Evolutionary conservation across 2,113 vertebrate species (phyloP).

Genomic region (Chaenocephalus aceratus): DNA sequence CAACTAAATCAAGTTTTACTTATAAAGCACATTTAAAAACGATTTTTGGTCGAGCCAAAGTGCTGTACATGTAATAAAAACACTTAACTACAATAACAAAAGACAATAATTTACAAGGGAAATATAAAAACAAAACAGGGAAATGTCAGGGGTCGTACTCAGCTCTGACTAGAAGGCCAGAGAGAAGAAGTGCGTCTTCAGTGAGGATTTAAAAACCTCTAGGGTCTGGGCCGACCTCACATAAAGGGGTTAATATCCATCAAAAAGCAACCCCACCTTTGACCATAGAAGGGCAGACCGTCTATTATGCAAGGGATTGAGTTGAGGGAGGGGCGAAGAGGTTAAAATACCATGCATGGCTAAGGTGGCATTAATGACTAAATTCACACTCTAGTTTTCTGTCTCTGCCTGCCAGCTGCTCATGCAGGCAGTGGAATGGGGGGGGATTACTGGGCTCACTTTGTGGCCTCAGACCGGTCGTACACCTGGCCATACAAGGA

Average conservation of each 20-base stretch:
- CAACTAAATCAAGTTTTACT: too few relatives aligned
- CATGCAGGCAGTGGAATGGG: conserved; percentile 65
- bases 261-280: conserved; percentile 30
- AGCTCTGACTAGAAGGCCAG: too few relatives aligned
- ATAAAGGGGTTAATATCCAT: neutral
- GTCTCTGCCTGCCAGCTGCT: conserved; percentile 56
- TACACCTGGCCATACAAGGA: conserved; percentile 79
- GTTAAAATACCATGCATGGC: conserved; percentile 62
- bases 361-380: conserved; percentile 65
- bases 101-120: too few relatives aligned
- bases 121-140: too few relatives aligned
- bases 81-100: too few relatives aligned
- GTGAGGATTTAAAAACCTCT: too few relatives aligned
- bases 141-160: too few relatives aligned
- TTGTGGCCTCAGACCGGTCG: conserved; percentile 36
- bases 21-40: too few relatives aligned
- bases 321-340: conserved; percentile 26
- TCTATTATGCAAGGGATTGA: conserved; percentile 39
- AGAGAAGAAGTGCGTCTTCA: too few relatives aligned
- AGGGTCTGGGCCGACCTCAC: too few relatives aligned
- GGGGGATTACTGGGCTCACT: conserved; percentile 64
- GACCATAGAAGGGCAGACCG: conserved; percentile 54
- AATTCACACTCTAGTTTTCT: conserved; percentile 37
- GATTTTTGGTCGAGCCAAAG: too few relatives aligned
- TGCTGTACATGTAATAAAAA: too few relatives aligned